Conservation (phyloP, 2,888 invertebrate species). For the Palloptera scutellata region DNA sequence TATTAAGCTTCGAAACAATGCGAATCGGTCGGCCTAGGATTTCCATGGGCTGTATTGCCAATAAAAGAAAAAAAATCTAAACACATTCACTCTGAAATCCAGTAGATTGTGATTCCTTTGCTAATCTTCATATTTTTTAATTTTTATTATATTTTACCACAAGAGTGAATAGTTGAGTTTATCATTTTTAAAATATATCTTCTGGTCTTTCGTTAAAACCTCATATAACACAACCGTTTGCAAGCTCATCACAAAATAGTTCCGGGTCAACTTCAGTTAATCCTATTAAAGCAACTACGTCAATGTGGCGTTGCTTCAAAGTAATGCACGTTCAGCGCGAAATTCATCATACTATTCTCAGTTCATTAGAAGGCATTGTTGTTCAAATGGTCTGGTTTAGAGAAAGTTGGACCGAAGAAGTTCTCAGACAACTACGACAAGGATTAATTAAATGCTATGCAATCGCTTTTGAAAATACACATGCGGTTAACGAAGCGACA, state of each 20-base stretch:
- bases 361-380: conserved; percentile 92
- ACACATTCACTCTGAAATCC: too few relatives aligned
- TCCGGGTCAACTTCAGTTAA: conserved; percentile 65
- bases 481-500: conserved; percentile 87
- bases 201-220: too few relatives aligned
- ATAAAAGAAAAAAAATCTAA: too few relatives aligned
- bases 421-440: conserved; percentile 88
- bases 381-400: conserved; percentile 99
- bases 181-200: too few relatives aligned
- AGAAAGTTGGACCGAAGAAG: conserved; percentile 97
- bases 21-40: too few relatives aligned
- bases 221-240: conserved; percentile 37
- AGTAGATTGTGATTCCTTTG: too few relatives aligned
- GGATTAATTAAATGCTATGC: conserved; percentile 95
- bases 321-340: conserved; percentile 97
- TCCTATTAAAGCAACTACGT: conserved; percentile 89
- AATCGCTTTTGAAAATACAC: conserved; percentile 93
- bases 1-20: too few relatives aligned
- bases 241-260: conserved; percentile 38
- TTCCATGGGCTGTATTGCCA: too few relatives aligned
- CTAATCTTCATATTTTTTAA: too few relatives aligned
- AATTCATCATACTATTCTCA: conserved; percentile 93
- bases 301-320: conserved; percentile 96
- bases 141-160: too few relatives aligned
- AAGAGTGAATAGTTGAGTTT: too few relatives aligned